Base-by-base conservation (phyloP, 1,140 invertebrate genomes). In the Pseudobourletiella spinata region DNA sequence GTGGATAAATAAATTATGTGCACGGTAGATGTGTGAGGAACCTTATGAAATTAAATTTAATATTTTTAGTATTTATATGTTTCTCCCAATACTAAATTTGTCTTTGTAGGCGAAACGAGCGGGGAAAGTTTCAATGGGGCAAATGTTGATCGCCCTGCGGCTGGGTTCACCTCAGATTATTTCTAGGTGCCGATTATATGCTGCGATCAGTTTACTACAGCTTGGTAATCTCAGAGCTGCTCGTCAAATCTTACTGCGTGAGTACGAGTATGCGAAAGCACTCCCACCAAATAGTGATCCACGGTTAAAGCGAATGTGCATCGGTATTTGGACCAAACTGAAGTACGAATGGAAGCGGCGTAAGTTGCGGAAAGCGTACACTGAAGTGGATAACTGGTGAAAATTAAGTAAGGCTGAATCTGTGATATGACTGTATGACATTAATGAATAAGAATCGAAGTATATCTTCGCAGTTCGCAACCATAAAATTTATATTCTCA, bases 181-280 rank as follows among this genome's bases (percentile, higher is more conserved):
- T 39, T 80, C 87, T 3, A 79, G 89, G 32, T 95, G 92, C 74
- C 83, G 58, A 67, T 76, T 97, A 0, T 97, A 90, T 74, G 82
- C 84, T 67, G 85, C 88, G n/a, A 79, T 95, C 57, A 93, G 91
- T 74, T 77, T 91, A 20, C 84, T 95, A 56, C 93, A 97, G 76
- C 82, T 82, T 65, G 84, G 84, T 3, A 74, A 82, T 29, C 78
- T 89, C 1, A 80, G 79, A 63, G 64, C 76, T 52, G 82, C 88
- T 11, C 83, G 80, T 71, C 70, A 75, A 14, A 82, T 93, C 16
- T 82, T 94, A 39, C 77, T 79, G 64, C 73, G 75, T 29, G 82
- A 87, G 59, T 86, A 84, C 65, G 61, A 71, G 25, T 83, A 81
- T 68, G 83, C 82, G 0, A 70, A 73, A n/a, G 57, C 67, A n/a